Evolutionary conservation across 1,140 invertebrate species (phyloP), one percentile per base, ranked within the genome.

Genomic region (Colletes gigas): DNA sequence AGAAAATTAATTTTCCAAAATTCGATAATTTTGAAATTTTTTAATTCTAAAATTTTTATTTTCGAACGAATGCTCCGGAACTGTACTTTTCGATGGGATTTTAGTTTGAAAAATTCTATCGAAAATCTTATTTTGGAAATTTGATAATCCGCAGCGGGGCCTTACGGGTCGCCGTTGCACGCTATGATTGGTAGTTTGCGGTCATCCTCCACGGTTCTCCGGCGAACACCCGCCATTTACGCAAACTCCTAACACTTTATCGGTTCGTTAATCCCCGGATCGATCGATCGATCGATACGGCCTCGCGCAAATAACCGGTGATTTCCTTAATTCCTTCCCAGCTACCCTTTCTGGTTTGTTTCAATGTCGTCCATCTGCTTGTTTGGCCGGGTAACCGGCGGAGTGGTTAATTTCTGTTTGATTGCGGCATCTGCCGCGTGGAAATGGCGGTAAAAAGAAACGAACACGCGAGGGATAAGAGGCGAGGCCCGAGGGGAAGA

Each of bases 141-240:
- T 30, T 30, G 30, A 30, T 30, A 1, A 30, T 30, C 30, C 30
- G 30, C 2, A 30, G 30, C 30, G 30, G 30, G 30, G 30, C 30
- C 30, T 30, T 30, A 30, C 30, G 30, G 30, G 30, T 30, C 50
- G 21, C 30, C 57, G 59, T 57, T 63, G 59, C 77, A 54, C 50
- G 70, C 70, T 57, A 73, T 57, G 77, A 79, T 73, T 79, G 70
- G 50, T 73, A 73, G 77, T 73, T 73, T 73, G 69, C 77, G 77
- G 60, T 79, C 60, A 57, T 79, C 63, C 69, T 63, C 50, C 60
- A 73, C 77, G 75, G 75, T 70, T 62, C 44, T 17, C 44, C 30
- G 55, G 3, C 57, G 30, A 55, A 52, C 30, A 65, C 50, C 70
- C 0, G 50, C 17, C 39, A 57, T 79, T 78, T 79, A 65, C 77